Percentiles rank a stretch among this genome's conserved stretches.
Evolutionary conservation across 2,113 vertebrate genomes (phyloP).

Genomic region (Ceyx melanurus): DNA sequence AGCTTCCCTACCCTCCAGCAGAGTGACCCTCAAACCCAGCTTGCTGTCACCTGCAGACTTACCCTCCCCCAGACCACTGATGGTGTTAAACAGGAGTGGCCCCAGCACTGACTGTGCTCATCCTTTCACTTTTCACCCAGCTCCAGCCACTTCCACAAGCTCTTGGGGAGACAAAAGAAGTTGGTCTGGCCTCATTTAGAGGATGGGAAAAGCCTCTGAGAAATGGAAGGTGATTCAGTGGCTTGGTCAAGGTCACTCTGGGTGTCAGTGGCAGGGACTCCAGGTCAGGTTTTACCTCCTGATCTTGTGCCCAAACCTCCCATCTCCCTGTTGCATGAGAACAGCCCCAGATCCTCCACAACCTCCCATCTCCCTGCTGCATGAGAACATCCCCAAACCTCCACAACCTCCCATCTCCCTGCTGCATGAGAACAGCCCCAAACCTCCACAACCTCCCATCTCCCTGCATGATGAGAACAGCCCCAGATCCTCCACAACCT

Average conservation of each 20-base stretch:
- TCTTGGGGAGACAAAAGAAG: not conserved
- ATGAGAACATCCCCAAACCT: no score
- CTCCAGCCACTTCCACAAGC: not conserved
- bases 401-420: no score
- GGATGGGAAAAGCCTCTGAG: not conserved
- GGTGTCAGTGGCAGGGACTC: not conserved
- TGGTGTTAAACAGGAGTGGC: not conserved
- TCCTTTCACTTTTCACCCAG: not conserved
- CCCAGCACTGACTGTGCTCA: not conserved
- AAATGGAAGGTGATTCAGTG: not conserved
- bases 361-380: no score
- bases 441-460: no score
- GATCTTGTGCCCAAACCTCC: not conserved
- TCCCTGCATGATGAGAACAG: not conserved
- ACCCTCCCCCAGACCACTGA: no score
- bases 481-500: not conserved
- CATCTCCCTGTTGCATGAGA: not conserved
- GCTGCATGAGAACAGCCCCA: no score
- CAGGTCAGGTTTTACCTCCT: not conserved
- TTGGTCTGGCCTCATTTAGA: not conserved
- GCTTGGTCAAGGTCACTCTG: not conserved
- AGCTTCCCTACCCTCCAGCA: no score
- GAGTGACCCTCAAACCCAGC: no score
- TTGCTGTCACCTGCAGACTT: no score
- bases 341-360: not conserved